Base-by-base conservation (phyloP, 2,888 invertebrate genomes). In the Yponomeuta plumbellus region DNA sequence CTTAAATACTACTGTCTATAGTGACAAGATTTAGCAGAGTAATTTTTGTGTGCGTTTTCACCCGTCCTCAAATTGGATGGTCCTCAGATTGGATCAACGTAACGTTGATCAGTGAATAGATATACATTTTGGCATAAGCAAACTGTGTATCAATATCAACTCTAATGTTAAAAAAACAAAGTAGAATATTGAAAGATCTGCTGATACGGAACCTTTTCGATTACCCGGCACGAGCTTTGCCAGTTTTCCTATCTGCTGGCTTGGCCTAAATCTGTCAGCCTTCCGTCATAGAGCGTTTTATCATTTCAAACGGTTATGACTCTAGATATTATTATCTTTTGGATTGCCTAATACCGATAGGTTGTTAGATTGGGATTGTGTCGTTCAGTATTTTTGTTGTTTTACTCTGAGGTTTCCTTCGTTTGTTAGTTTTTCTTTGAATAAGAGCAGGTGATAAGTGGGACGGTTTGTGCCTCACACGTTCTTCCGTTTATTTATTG, bases 221-320 rank as follows among this genome's bases (percentile, higher is more conserved):
- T 34, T 6, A 6, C 34, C 34, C 34, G 34, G 34, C 8, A 34
- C 57, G 57, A n/a, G 8, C 57, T 57, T 57, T 10, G 57, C 57
- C 59, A 21, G 5, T 59, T 59, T 59, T 21, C 23, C 23, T 23
- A 59, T 21, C 59, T 22, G 58, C 20, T 13, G 59, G 23, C 22
- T 23, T 59, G 59, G 22, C 59, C 59, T 22, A 59, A 59, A 11
- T 59, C 59, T 23, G 59, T 59, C 59, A 59, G 22, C 59, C 22
- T 21, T 59, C 59, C 13, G 59, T 59, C 59, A 23, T 22, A 59
- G 13, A n/a, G 23, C 23, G 23, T 13, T 59, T 59, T 59, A 59
- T 59, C 59, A 59, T 59, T 59, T 59, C 59, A 59, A 59, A 59
- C 22, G 1, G 3, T 59, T 59, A 59, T 13, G 23, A 11, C 11